Base-by-base conservation (phyloP, 2,113 vertebrate genomes). In the Pelecanus crispus region DNA sequence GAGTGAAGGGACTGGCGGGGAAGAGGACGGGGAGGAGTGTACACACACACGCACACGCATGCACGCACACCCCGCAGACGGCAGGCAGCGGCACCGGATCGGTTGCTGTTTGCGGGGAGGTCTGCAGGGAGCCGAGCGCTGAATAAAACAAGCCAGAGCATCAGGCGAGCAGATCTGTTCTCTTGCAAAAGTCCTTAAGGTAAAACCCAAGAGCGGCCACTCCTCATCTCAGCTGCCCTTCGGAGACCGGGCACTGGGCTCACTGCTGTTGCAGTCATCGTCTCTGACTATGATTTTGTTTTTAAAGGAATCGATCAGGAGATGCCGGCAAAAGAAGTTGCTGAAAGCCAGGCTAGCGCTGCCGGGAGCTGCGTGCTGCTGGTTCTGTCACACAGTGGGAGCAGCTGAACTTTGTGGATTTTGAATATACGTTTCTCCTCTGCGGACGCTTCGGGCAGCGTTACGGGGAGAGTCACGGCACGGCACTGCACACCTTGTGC, bases 401-500 rank as follows among this genome's bases (percentile, higher is more conserved):
- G 88, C 92, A 6, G 77, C 89, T 88, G 97, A 96, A 97, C 94
- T 97, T 95, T 74, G 70, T n/a, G 84, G 83, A 80, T 1, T 90
- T 61, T 63, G 65, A 86, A 53, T 9, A 18, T 29, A 31, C 5
- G 2, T 58, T 83, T 52, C 40, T 84, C 25, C 61, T 73, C 47
- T 1, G 72, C 14, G 7, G 59, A 81, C 63, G 3, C 88, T 55
- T 36, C 2, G 9, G 88, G 50, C 94, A 63, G 87, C 5, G 3
- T 50, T 15, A 17, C 63, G 2, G 50, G 59, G n/a, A 71, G 61
- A 83, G 81, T 1, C 68, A 45, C 32, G 1, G 80, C 44, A n/a
- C 58, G 1, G 61, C 92, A 20, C 62, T 9, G 2, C 74, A 3
- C 80, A 28, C 81, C 62, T 36, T 28, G 61, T 0, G 0, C 90